phyloP scores from a whole-genome alignment of 2,113 vertebrate genomes.

The Syrmaticus mikado region DNA sequence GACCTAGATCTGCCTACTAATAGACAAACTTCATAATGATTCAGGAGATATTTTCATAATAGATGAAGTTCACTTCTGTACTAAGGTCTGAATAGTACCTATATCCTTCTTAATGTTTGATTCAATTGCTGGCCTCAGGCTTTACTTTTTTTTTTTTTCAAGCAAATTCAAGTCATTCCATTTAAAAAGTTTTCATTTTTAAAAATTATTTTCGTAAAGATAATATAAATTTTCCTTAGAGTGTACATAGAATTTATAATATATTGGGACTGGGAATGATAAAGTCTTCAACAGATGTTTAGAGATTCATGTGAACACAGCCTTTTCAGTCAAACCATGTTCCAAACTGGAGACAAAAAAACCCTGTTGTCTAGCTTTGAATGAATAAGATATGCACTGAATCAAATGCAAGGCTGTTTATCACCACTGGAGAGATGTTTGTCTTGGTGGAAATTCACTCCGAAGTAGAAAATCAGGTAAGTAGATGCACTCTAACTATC shows the following conservation, averaged over 20 bases:
- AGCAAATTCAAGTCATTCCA: too few species aligned
- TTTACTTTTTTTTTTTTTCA: neutral
- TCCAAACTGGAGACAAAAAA: neutral
- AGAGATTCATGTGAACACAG: conserved; percentile 2
- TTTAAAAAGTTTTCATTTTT: neutral
- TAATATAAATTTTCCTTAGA: neutral
- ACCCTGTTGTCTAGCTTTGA: neutral
- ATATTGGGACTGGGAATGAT: neutral
- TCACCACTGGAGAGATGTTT: neutral
- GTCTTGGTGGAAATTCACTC: neutral
- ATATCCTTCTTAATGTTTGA: neutral
- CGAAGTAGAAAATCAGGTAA: neutral
- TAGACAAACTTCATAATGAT: conserved; percentile 12
- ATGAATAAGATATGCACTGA: neutral
- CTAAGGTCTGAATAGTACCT: neutral
- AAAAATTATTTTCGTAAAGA: neutral
- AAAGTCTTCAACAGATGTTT: conserved; percentile 24
- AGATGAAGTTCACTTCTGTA: conserved; percentile 1
- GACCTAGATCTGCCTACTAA: conserved; percentile 50
- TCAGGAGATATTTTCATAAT: conserved; percentile 36
- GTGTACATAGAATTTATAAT: neutral
- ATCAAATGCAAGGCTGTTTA: neutral
- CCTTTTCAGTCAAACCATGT: conserved; percentile 3
- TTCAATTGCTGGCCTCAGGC: neutral
- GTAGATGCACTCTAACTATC: neutral